A percentile compares a stretch with the other conserved stretches of the same genome.
Evolutionary conservation across 1,140 invertebrate genomes (phyloP).

Genomic region (Acyrthosiphon pisum): DNA sequence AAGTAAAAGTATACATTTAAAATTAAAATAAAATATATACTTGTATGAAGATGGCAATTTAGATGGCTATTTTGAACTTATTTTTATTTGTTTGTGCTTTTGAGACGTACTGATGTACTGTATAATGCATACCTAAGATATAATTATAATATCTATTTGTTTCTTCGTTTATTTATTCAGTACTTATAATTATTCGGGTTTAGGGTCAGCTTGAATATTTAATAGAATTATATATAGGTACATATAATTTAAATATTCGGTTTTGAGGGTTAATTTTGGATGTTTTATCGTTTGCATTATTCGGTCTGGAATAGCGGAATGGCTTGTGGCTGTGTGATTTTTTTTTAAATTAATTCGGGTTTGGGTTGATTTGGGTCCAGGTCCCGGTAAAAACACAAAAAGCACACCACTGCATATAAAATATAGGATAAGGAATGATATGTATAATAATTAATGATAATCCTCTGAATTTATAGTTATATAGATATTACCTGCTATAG

Average conservation of each 20-base stretch:
- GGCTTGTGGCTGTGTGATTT: background rate
- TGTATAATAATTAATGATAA: background rate
- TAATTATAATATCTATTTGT: background rate
- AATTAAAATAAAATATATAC: background rate
- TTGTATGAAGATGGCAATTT: too few relatives aligned
- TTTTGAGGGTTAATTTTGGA: background rate
- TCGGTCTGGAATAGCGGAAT: background rate
- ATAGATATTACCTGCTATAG: background rate
- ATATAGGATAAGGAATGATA: background rate
- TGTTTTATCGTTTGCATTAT: constrained; percentile 3
- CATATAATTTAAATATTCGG: background rate
- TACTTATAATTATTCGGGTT: background rate
- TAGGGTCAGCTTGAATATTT: background rate
- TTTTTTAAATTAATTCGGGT: background rate
- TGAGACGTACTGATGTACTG: background rate
- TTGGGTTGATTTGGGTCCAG: background rate
- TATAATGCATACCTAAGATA: background rate
- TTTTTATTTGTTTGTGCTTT: background rate
- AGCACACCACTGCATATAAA: background rate
- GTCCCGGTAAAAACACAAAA: background rate
- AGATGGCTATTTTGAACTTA: background rate
- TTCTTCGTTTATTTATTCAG: background rate
- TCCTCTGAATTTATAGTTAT: background rate
- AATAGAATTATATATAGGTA: background rate
- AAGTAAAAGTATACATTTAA: background rate